Base-by-base conservation (phyloP, 2,797 vertebrate species). In the Parotocinclus haroldoi region DNA sequence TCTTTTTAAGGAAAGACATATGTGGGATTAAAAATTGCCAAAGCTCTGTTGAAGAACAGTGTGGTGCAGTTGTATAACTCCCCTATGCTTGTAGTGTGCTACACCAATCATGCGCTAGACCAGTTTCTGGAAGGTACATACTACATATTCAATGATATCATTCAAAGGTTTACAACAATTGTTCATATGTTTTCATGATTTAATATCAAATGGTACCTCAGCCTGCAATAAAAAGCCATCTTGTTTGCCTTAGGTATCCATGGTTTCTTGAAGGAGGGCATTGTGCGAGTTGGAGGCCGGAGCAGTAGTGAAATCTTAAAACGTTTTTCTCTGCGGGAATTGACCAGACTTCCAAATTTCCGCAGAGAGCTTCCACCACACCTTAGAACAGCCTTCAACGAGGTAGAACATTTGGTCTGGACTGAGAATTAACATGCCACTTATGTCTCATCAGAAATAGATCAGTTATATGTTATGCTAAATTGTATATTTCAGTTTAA, bases 21-120 rank as follows among this genome's bases (percentile, higher is more conserved):
- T 0, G 91, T 95, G 7, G 96, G 96, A 49, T 87, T 98, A 70
- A 98, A 97, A 84, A 95, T 98, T 59, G 93, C 94, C 69, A 83
- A 88, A 69, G 91, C 93, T 66, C 85, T 98, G 67, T 76, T 98
- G 81, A 82, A 80, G 48, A 98, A 98, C 57, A 39, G 80, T 14
- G 0, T 10, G 0, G 82, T 84, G 45, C 95, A 94, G 92, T 72
- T 80, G 76, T 60, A 48, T 17, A 0, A 0, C 3, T 53, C 75
- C 73, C 93, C 93, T 1, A 87, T 98, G 81, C 89, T 98, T 71
- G 91, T 98, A 12, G 96, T 98, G 38, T 98, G 96, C 83, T 98
- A 97, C 71, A 98, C 95, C 62, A 98, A 98, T 80, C 96, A 97
- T 61, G 96, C 96, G 19, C 86, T 98, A 82, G 96, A 98, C 87